Evolutionary conservation across 2,797 vertebrate genomes (phyloP).

Genomic region (Alcedo atthis): DNA sequence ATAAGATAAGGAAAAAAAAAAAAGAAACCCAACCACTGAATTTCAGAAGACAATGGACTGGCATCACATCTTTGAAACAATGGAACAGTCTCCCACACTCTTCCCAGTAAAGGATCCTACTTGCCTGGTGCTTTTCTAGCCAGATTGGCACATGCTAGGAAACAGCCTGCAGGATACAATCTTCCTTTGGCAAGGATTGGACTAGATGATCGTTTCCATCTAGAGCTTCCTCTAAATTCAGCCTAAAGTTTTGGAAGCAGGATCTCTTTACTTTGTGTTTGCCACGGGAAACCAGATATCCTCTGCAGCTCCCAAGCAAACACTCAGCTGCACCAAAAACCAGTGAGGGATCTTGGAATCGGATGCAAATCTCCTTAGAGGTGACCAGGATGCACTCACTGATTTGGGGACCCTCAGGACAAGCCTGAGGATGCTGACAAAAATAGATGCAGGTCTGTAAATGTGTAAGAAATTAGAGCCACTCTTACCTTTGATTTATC

Average conservation of each 20-base stretch:
- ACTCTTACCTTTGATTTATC: background rate
- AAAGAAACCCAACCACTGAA: background rate
- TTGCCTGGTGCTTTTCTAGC: slow-evolving; percentile 49
- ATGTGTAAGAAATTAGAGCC: background rate
- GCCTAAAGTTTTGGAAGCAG: background rate
- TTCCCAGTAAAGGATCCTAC: slow-evolving; percentile 36
- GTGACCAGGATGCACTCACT: background rate
- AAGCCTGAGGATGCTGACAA: background rate
- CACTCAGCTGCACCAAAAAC: background rate
- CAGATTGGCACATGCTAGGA: slow-evolving; percentile 43
- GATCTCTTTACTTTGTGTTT: background rate
- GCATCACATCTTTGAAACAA: slow-evolving; percentile 42
- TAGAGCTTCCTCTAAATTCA: slow-evolving; percentile 1
- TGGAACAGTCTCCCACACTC: slow-evolving; percentile 45
- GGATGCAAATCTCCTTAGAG: background rate
- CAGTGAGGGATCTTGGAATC: background rate
- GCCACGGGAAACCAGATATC: background rate
- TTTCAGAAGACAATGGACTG: slow-evolving; percentile 51
- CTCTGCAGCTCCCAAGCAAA: background rate
- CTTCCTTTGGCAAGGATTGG: slow-evolving; percentile 34
- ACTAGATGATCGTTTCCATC: slow-evolving; percentile 41
- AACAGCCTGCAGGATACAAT: slow-evolving; percentile 52
- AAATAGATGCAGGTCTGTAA: background rate
- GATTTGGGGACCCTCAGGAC: background rate
- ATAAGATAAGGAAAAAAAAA: slow-evolving; percentile 60